Percentiles rank a stretch among this genome's conserved stretches.
Evolutionary conservation across 1,140 invertebrate species (phyloP).

Genomic region (Epicauta chinensis): DNA sequence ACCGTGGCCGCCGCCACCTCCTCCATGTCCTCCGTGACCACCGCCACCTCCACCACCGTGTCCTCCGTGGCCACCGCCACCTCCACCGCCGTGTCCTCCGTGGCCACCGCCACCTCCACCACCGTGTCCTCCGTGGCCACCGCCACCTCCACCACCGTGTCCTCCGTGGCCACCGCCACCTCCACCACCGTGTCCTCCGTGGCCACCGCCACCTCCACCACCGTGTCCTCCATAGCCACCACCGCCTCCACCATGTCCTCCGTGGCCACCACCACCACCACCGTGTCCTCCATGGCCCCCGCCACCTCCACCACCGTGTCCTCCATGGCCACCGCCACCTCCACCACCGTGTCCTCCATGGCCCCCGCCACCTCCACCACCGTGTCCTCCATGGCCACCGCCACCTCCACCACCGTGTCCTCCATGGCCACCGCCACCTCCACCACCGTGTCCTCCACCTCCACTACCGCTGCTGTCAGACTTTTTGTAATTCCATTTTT

Average conservation of each 20-base stretch:
- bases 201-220: no score
- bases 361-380: background rate
- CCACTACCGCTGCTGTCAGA: constrained; percentile 18
- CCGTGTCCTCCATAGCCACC: background rate
- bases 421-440: constrained; percentile 1
- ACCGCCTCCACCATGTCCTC: background rate
- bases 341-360: background rate
- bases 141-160: background rate
- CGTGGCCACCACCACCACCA: background rate
- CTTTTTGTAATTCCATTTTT: constrained; percentile 51
- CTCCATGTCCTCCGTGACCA: constrained; percentile 5
- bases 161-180: background rate
- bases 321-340: background rate
- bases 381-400: constrained; percentile 4
- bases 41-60: constrained; percentile 1
- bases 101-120: background rate
- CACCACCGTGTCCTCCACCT: constrained; percentile 5
- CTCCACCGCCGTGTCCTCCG: background rate
- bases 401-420: constrained; percentile 1
- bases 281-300: background rate
- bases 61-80: background rate
- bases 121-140: constrained; percentile 9
- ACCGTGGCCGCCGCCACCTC: constrained; percentile 30
- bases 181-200: background rate
- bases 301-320: background rate